Evolutionary conservation across 2,888 invertebrate genomes (phyloP).

Genomic region (Melieria picta): DNA sequence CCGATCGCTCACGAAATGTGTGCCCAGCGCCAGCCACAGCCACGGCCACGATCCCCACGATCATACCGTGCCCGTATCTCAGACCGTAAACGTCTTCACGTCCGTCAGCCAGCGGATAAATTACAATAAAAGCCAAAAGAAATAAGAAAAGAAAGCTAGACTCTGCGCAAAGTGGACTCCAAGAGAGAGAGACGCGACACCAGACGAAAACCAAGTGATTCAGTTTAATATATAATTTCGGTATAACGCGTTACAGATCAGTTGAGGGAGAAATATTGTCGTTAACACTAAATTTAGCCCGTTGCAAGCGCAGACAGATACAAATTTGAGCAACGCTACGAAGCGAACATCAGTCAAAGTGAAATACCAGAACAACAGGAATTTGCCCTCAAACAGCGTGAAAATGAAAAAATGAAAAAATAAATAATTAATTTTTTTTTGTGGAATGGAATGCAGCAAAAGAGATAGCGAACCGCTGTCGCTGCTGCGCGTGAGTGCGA

Average conservation of each 20-base stretch:
- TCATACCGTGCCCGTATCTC: constrained; percentile 38
- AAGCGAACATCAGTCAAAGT: constrained; percentile 12
- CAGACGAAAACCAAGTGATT: neutral
- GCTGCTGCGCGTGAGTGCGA: constrained; percentile 39
- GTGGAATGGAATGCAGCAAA: constrained; percentile 63
- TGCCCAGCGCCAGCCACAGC: constrained; percentile 12
- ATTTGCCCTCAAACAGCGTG: constrained; percentile 27
- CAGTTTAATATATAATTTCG: neutral
- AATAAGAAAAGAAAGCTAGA: constrained; percentile 3
- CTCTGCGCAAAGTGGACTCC: neutral
- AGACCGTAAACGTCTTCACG: constrained; percentile 42
- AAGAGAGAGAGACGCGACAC: neutral
- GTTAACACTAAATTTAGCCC: neutral
- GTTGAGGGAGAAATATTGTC: neutral
- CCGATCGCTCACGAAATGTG: neutral
- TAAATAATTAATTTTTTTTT: constrained; percentile 45
- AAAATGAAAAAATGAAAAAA: constrained; percentile 33
- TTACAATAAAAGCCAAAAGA: neutral
- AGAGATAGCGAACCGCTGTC: constrained; percentile 46
- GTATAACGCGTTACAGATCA: neutral
- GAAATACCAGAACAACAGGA: constrained; percentile 31
- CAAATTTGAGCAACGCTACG: neutral
- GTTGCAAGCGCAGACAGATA: constrained; percentile 4
- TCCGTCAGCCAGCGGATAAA: neutral
- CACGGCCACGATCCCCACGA: constrained; percentile 22